Evolutionary conservation across 1,140 invertebrate species (phyloP).

Genomic region (Babylonia areolata): DNA sequence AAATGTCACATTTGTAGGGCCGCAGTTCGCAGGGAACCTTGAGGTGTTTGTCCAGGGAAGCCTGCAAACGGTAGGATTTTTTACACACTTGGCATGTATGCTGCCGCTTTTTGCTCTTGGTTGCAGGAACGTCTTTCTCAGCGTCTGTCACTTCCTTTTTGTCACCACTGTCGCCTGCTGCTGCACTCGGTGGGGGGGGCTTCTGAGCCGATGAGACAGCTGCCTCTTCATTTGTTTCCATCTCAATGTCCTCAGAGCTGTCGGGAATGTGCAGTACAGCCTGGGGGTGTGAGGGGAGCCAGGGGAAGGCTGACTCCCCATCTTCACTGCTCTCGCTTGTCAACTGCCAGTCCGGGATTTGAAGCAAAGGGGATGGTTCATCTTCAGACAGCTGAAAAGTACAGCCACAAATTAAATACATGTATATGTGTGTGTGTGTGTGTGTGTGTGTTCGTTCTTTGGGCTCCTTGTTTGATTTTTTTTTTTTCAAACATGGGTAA

Average conservation of each 20-base stretch:
- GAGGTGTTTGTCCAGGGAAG: conserved; percentile 31
- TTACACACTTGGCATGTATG: conserved; percentile 27
- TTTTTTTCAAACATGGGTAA: no score
- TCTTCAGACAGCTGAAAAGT: conserved; percentile 12
- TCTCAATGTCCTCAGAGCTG: conserved; percentile 4
- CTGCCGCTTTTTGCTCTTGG: conserved; percentile 7
- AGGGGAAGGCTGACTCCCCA: conserved; percentile 30
- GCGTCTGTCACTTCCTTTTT: neutral
- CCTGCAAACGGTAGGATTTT: conserved; percentile 29
- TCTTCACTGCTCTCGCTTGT: conserved; percentile 31
- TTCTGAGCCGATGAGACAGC: neutral
- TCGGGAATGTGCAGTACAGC: conserved; percentile 28
- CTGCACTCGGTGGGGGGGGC: neutral
- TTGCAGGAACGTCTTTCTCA: neutral
- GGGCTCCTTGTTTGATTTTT: no score
- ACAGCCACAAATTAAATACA: no score
- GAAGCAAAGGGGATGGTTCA: neutral
- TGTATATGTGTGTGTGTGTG: no score
- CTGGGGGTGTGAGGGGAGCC: conserved; percentile 24
- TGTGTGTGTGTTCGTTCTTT: no score
- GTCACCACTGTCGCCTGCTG: neutral
- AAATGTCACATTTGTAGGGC: conserved; percentile 86
- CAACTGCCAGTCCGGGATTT: conserved; percentile 36
- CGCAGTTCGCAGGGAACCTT: conserved; percentile 33
- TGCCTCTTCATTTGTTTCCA: conserved; percentile 17